Evolutionary conservation across 2,113 vertebrate species (phyloP), one percentile per base, ranked within the genome.

Genomic region (Marcusenius ussheri): DNA sequence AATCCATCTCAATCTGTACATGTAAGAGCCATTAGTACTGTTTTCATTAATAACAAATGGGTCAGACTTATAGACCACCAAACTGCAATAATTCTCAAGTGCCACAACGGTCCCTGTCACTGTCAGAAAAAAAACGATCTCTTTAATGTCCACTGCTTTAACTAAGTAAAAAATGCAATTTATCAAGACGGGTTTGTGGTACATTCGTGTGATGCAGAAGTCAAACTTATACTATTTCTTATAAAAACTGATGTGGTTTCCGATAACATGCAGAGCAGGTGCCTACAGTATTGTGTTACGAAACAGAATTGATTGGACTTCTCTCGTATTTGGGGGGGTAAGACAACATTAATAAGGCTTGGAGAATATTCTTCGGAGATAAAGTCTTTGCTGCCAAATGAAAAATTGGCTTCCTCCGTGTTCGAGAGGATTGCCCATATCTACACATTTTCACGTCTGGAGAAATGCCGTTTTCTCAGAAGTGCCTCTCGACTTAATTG

Each of bases 311-410:
- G 92, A 93, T 88, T 87, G 80, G 90, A 90, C 90, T 91, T 80
- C 80, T 91, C 89, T 91, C 83, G 2, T 56, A 49, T 89, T 89
- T 89, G 42, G 91, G 90, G 56, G 53, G 42, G 90, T 90, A 84
- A 91, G 47, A 88, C 74, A 92, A 92, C 88, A 87, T 91, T 91
- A 90, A 93, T 91, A 92, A 91, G 91, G 91, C 89, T 53, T 90
- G 35, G 53, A 89, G 83, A 91, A 83, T 50, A 27, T 91, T 90
- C 83, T 53, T 58, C 49, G 88, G 89, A 91, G 93, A 94, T 92
- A 89, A 90, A 62, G 87, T 91, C 91, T 90, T 62, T 42, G 13
- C 17, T 56, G 17, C 80, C 17, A 88, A 89, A 89, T 90, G 77
- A 89, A 87, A 88, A 86, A 49, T 42, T 88, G 80, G 89, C 86